Evolutionary conservation across 2,888 invertebrate species (phyloP), one percentile per base, ranked within the genome.

Genomic region (Eupithecia subumbrata): DNA sequence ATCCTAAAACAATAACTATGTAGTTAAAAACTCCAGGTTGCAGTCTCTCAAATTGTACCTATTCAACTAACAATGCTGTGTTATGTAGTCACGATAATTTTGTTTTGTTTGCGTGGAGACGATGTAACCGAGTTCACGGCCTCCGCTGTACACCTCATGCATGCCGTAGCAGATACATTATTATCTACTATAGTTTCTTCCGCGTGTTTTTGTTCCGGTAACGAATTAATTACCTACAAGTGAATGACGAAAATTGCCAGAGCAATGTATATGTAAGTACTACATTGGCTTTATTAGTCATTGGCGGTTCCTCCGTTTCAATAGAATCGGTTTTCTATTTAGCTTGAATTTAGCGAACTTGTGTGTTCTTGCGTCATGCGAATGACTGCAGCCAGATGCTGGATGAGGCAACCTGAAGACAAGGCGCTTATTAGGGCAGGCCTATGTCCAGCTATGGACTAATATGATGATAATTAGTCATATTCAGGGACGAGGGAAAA

Each of bases 41-140:
- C 60, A 60, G 60, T 60, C 25, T 60, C 25, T 60, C 25, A 60
- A 56, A 60, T 12, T 30, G 66, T 67, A 37, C n/a, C 30, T 67
- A 40, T 67, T 37, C 40, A 67, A n/a, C 12, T 67, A 78, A 77
- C 74, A 81, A 77, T 78, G 72, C 72, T 71, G 73, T 76, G 77
- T 80, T 82, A 81, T 79, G 79, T 81, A 80, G 77, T 78, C 82
- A 81, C 78, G 84, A 84, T 82, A 78, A 83, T 83, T 85, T 83
- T 76, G 82, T 83, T 80, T 82, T 79, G 81, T 79, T 81, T 79
- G 85, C 81, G 79, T 83, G 81, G 82, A 73, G 75, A 73, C 78
- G 77, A 81, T 81, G 84, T 82, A 80, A 80, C 80, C 63, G 83
- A 86, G 88, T 87, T 89, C 88, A 89, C 79, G 88, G 87, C 84